Conservation (phyloP, 2,113 vertebrate genomes). For the Thalassoma bifasciatum region DNA sequence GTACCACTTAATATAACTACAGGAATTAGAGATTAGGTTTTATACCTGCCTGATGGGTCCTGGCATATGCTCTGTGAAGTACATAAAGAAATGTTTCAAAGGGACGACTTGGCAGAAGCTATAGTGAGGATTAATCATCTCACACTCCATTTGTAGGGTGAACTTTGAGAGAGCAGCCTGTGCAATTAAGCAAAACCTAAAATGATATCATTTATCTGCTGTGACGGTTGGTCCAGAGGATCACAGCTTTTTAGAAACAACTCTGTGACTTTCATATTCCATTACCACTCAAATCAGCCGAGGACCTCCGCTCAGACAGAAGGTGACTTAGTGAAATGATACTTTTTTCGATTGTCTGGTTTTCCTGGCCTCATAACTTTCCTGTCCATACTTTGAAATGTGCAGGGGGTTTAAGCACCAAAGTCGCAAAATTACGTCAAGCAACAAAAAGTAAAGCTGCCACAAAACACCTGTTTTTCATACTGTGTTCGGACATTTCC, state of each 20-base stretch:
- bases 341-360: background rate
- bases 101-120: background rate
- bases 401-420: too few species aligned
- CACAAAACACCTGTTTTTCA: too few species aligned
- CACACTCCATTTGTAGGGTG: background rate
- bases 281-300: slow-evolving; percentile 2
- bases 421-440: too few species aligned
- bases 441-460: too few species aligned
- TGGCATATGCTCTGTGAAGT: slow-evolving; percentile 1
- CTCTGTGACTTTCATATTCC: slow-evolving; percentile 2
- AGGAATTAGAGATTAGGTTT: background rate
- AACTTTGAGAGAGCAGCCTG: slow-evolving; percentile 12
- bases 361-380: background rate
- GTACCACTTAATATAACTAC: background rate
- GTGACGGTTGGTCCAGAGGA: background rate
- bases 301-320: background rate
- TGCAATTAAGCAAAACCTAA: slow-evolving; percentile 23
- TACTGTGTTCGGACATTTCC: too few species aligned
- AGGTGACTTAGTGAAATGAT: slow-evolving; percentile 1
- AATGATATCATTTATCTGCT: background rate
- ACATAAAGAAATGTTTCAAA: slow-evolving; percentile 5
- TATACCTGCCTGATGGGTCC: slow-evolving; percentile 11
- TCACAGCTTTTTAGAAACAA: slow-evolving; percentile 9
- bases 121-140: background rate
- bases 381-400: background rate